phyloP scores from a whole-genome alignment of 2,888 invertebrate genomes.

The Xestobium rufovillosum region DNA sequence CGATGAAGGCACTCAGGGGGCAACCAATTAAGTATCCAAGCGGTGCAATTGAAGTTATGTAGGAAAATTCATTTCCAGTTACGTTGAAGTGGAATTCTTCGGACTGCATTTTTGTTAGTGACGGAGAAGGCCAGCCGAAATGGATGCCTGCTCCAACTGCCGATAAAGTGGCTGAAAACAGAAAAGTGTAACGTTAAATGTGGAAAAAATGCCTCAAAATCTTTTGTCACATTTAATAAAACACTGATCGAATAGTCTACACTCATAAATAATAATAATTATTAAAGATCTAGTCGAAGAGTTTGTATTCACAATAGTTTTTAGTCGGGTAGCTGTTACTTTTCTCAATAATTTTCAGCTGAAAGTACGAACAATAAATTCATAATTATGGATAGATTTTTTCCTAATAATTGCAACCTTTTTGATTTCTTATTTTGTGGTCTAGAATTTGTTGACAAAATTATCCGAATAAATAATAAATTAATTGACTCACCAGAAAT shows the following conservation, averaged over 20 bases:
- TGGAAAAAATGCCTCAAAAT: constrained; percentile 1
- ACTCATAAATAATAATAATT: too few relatives aligned
- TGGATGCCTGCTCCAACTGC: constrained; percentile 39
- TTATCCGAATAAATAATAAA: too few relatives aligned
- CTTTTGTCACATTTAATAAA: too few relatives aligned
- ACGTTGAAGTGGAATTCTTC: constrained; percentile 39
- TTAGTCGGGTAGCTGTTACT: too few relatives aligned
- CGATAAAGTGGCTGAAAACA: constrained; percentile 36
- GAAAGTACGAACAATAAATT: neutral
- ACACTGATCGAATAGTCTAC: too few relatives aligned
- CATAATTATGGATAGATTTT: neutral
- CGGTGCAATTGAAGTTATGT: constrained; percentile 59
- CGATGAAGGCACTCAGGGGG: constrained; percentile 53
- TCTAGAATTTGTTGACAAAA: too few relatives aligned
- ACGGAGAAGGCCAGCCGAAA: constrained; percentile 55
- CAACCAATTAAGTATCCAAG: constrained; percentile 58
- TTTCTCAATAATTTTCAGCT: constrained; percentile 1
- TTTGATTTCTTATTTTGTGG: too few relatives aligned
- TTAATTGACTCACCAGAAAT: neutral
- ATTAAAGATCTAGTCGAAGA: too few relatives aligned
- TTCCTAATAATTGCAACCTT: too few relatives aligned
- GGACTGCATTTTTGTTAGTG: constrained; percentile 46
- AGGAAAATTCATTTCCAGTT: constrained; percentile 48
- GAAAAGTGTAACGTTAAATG: constrained; percentile 12
- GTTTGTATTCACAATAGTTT: too few relatives aligned